These are phyloP conservation scores for Phocoena phocoena DNA, from an alignment of 2,113 vertebrate genomes.

Conservation along the genomic window DNA sequence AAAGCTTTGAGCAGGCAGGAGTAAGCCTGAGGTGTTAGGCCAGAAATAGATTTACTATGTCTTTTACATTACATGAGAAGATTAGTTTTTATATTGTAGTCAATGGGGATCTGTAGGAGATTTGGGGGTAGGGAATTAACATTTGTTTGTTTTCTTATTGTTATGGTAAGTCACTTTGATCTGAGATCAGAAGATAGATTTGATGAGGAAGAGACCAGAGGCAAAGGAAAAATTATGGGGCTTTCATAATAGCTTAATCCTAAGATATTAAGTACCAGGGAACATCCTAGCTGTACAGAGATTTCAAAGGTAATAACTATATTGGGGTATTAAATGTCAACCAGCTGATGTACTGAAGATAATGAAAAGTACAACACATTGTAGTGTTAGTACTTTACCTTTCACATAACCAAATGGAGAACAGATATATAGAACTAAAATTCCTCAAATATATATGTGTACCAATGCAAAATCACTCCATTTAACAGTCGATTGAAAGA, in stretches of 20 bases:
- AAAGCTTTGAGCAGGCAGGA: neutral
- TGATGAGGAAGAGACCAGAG: neutral
- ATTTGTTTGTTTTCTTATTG: neutral
- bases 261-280: neutral
- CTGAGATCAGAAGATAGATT: neutral
- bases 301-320: neutral
- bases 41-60: neutral
- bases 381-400: neutral
- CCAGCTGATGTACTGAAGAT: neutral
- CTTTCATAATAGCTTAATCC: neutral
- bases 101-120: neutral
- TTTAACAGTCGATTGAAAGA: neutral
- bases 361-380: neutral
- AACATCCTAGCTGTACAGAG: neutral
- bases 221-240: neutral
- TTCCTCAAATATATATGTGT: neutral
- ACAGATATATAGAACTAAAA: neutral
- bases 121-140: neutral
- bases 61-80: neutral
- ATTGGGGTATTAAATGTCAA: neutral
- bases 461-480: neutral
- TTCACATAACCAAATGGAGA: neutral
- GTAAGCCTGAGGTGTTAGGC: neutral
- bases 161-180: neutral
- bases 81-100: neutral